Base-by-base conservation (phyloP, 2,888 invertebrate species). In the Perizoma flavofasciatum region DNA sequence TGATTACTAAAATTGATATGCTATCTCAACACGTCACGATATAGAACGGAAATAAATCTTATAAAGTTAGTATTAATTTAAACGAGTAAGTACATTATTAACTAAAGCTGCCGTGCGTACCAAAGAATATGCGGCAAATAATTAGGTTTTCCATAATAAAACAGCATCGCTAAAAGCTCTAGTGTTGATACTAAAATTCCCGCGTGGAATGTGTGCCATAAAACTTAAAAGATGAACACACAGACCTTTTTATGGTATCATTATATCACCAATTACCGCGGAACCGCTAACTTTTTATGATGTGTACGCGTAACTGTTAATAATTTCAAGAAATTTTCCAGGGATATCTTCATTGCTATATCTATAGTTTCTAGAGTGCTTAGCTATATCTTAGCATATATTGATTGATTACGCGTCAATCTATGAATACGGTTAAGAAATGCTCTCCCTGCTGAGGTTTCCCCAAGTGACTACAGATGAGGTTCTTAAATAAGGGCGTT, bases 191-290 rank as follows among this genome's bases (percentile, higher is more conserved):
- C 37, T 50, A 48, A 57, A 57, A 22, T 53, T 53, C 49, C 40
- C 50, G 57, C 7, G 47, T 43, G 55, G 51, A 61, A 61, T 61
- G 52, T 49, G 37, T 54, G 55, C 9, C 52, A 41, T 58, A 61
- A 60, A 50, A 49, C 49, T 55, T 51, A 47, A 61, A n/a, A 66
- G 60, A 68, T 60, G 59, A 62, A 56, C 59, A 55, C 59, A 67
- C 55, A 55, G 39, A 63, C 50, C 56, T 61, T 63, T 72, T 71
- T 56, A 70, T 62, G 51, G 62, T 43, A 52, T 56, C 65, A 74
- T 75, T 70, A 74, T 71, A 68, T 67, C 70, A 73, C 63, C 72
- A 74, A 72, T 75, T 78, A 75, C 63, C 67, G 60, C 53, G 52
- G 55, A 52, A 59, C 64, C 59, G 72, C 69, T 72, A 75, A 71